A percentile compares a stretch with the other conserved stretches of the same genome.
Evolutionary conservation across 1,140 invertebrate species (phyloP).

Genomic region (Tribolium madens): DNA sequence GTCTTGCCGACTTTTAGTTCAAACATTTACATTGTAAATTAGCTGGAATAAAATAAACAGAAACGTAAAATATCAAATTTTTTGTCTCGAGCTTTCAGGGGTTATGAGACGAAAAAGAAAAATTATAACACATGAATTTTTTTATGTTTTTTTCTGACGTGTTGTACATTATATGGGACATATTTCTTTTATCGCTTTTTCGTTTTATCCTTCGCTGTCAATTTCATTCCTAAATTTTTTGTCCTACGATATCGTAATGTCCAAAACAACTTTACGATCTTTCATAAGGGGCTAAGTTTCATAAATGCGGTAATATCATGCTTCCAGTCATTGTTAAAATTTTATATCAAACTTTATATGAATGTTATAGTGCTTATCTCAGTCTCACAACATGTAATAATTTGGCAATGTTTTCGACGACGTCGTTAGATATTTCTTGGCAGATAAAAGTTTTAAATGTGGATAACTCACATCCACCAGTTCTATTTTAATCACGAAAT

Average conservation of each 20-base stretch:
- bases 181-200: neutral
- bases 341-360: neutral
- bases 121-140: neutral
- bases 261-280: neutral
- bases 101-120: neutral
- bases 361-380: no score
- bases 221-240: neutral
- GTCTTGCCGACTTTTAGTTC: neutral
- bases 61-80: neutral
- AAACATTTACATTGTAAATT: neutral
- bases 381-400: neutral
- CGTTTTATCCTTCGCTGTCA: neutral
- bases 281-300: neutral
- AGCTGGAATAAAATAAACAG: no score
- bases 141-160: neutral
- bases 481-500: neutral
- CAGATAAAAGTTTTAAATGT: neutral
- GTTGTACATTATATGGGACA: neutral
- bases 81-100: neutral
- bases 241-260: neutral
- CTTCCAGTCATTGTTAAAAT: neutral
- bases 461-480: neutral
- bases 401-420: neutral
- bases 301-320: neutral
- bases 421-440: neutral